These are phyloP conservation scores for Paedocypris sp. DNA, from an alignment of 2,113 vertebrate genomes.

Conservation along the genomic window DNA sequence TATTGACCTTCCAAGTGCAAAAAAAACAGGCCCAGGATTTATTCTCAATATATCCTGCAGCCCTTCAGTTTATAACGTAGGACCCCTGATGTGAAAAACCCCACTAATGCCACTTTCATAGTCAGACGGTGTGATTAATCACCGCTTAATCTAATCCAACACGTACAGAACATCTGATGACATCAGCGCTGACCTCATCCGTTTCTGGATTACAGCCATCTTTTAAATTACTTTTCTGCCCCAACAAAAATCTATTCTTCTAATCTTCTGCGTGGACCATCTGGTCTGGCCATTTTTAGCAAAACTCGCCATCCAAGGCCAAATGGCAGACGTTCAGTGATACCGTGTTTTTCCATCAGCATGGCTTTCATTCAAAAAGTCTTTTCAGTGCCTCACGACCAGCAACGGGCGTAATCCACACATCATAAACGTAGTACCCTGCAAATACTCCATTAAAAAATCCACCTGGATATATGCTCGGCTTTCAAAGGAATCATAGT, in stretches of 20 bases:
- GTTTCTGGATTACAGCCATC: conserved; percentile 56
- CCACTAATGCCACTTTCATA: neutral
- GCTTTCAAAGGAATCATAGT: conserved; percentile 24
- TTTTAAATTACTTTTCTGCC: conserved; percentile 62
- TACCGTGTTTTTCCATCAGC: conserved; percentile 6
- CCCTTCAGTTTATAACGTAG: neutral
- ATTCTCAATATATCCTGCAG: neutral
- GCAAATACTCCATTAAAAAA: conserved; percentile 16
- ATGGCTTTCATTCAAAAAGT: neutral
- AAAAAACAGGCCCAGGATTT: neutral
- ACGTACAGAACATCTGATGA: conserved; percentile 33
- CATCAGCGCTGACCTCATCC: conserved; percentile 36
- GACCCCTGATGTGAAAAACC: neutral
- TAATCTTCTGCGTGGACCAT: conserved; percentile 58
- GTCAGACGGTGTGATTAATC: conserved; percentile 14
- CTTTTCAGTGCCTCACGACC: neutral
- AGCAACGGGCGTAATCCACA: neutral
- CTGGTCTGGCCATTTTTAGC: conserved; percentile 40
- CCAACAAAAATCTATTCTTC: conserved; percentile 63
- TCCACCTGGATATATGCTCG: no score
- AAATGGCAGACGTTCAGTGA: conserved; percentile 10
- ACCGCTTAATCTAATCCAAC: conserved; percentile 9
- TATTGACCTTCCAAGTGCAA: neutral
- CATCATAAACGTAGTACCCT: no score
- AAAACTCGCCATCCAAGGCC: conserved; percentile 14